Percentiles rank a stretch among this genome's conserved stretches.
phyloP scores from a whole-genome alignment of 2,888 invertebrate genomes.

The Cyclophora albipunctata region DNA sequence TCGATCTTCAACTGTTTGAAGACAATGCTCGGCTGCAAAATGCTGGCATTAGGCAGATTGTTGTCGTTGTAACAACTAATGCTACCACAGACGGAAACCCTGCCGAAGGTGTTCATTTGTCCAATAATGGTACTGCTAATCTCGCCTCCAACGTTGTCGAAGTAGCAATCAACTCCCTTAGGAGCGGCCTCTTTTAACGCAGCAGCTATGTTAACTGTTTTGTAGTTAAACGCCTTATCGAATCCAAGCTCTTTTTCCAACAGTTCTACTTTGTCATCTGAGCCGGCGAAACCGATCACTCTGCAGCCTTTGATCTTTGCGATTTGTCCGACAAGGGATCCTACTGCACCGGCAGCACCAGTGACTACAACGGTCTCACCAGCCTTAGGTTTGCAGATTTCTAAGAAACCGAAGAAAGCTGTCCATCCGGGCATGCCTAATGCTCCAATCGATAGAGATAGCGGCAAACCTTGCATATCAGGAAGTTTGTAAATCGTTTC shows the following conservation, averaged over 20 bases:
- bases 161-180: constrained; percentile 78
- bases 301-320: constrained; percentile 79
- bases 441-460: constrained; percentile 75
- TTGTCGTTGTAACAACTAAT: constrained; percentile 71
- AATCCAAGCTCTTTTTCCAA: constrained; percentile 79
- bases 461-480: constrained; percentile 63
- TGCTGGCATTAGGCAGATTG: constrained; percentile 39
- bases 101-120: constrained; percentile 75
- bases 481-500: constrained; percentile 53
- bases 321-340: constrained; percentile 83
- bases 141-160: constrained; percentile 84
- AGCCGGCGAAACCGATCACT: constrained; percentile 82
- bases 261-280: constrained; percentile 82
- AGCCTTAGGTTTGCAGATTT: constrained; percentile 79
- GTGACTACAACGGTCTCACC: constrained; percentile 83
- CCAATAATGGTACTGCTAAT: constrained; percentile 72
- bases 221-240: constrained; percentile 84
- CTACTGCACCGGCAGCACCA: constrained; percentile 85
- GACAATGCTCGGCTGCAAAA: constrained; percentile 73
- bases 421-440: constrained; percentile 82
- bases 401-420: constrained; percentile 82
- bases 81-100: constrained; percentile 77
- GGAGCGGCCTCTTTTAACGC: constrained; percentile 71
- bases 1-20: constrained; percentile 76
- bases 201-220: constrained; percentile 69